Percentiles rank a stretch among this genome's conserved stretches.
These are phyloP conservation scores for Lepus americanus DNA, from an alignment of 2,113 vertebrate genomes.

Conservation along the genomic window DNA sequence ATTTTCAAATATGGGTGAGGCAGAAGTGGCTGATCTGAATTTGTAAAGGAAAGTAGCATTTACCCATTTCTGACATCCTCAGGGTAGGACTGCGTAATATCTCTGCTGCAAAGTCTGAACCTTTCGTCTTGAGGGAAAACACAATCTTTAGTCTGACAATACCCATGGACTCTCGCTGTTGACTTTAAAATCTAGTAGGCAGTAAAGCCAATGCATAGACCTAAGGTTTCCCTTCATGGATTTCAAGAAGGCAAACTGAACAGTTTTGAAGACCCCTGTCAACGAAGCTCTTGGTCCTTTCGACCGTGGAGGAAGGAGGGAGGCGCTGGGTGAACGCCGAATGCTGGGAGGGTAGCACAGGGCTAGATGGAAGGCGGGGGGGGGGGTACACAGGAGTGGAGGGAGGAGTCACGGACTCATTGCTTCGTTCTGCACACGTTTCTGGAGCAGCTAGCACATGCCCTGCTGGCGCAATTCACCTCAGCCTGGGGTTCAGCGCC, in stretches of 20 bases:
- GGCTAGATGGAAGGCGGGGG: not conserved
- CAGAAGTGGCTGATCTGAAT: not conserved
- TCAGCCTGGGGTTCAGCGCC: not conserved
- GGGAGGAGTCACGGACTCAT: not conserved
- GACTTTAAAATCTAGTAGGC: slow-evolving; percentile 23
- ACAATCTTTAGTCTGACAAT: not conserved
- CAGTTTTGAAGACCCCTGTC: not conserved
- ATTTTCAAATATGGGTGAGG: slow-evolving; percentile 37
- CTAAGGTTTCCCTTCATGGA: slow-evolving; percentile 3
- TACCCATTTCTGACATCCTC: slow-evolving; percentile 27
- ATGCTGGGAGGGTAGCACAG: not conserved
- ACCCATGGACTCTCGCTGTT: slow-evolving; percentile 1
- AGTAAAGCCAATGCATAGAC: not conserved
- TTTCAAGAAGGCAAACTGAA: slow-evolving; percentile 34
- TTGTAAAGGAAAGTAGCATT: slow-evolving; percentile 50
- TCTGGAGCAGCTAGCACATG: not conserved
- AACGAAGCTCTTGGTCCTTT: slow-evolving; percentile 38
- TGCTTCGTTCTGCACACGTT: not conserved
- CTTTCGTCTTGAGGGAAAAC: slow-evolving; percentile 4
- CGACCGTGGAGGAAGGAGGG: not conserved
- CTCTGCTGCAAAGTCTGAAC: not conserved
- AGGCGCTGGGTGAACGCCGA: not conserved
- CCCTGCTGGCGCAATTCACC: not conserved
- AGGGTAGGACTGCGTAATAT: slow-evolving; percentile 33
- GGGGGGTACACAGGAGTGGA: not conserved